Conservation (phyloP, 2,113 vertebrate species). For the Petroica traversi region DNA sequence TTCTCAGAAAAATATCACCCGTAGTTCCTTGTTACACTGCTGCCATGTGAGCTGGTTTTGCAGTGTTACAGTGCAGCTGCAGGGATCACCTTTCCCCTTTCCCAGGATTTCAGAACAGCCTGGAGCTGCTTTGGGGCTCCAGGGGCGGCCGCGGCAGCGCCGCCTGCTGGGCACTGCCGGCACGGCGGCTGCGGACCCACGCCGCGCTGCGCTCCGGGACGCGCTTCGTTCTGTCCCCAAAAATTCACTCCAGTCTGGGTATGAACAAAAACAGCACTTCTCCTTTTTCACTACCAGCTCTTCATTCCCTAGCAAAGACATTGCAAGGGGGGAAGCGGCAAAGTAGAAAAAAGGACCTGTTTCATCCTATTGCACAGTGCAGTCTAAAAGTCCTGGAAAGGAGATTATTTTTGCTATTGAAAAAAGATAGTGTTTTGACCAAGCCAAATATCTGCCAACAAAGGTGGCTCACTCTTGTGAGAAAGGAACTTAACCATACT, state of each 20-base stretch:
- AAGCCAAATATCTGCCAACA: neutral
- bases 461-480: neutral
- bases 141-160: neutral
- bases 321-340: neutral
- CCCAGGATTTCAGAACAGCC: neutral
- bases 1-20: neutral
- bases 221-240: fast-evolving
- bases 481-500: neutral
- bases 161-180: neutral
- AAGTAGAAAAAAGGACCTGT: neutral
- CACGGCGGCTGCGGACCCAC: fast-evolving
- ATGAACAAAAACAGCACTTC: neutral
- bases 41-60: neutral
- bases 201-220: fast-evolving
- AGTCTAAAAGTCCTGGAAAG: neutral
- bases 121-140: no score
- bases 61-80: neutral
- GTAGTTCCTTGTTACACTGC: neutral
- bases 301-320: neutral
- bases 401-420: neutral
- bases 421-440: neutral
- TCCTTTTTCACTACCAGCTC: neutral
- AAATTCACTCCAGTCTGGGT: neutral
- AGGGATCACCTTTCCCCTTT: neutral
- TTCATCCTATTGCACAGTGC: neutral